These are phyloP conservation scores for Pandemis corylana DNA, from an alignment of 2,888 invertebrate genomes.

Conservation along the genomic window DNA sequence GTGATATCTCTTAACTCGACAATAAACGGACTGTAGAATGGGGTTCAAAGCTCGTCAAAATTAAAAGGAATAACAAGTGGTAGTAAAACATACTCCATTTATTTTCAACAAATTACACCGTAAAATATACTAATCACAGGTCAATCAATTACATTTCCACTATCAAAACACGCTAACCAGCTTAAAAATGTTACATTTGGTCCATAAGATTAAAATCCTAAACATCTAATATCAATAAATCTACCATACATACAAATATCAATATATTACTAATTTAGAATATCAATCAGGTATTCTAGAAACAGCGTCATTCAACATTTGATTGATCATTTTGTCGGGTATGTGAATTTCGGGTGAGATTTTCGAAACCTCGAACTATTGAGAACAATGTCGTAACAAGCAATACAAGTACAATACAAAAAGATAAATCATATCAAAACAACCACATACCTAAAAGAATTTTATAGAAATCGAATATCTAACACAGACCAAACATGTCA, in stretches of 20 bases:
- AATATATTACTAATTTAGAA: slow-evolving; percentile 42
- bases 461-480: slow-evolving; percentile 39
- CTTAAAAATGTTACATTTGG: slow-evolving; percentile 39
- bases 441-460: slow-evolving; percentile 40
- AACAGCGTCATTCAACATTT: slow-evolving; percentile 24
- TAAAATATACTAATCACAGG: slow-evolving; percentile 70
- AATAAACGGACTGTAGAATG: too few relatives aligned
- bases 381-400: slow-evolving; percentile 43
- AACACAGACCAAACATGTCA: slow-evolving; percentile 45
- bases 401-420: slow-evolving; percentile 46
- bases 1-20: too few relatives aligned
- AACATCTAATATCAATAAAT: slow-evolving; percentile 22
- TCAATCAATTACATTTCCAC: slow-evolving; percentile 65
- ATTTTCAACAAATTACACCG: slow-evolving; percentile 70
- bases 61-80: slow-evolving; percentile 26
- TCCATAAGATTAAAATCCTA: slow-evolving; percentile 35
- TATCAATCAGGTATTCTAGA: slow-evolving; percentile 39
- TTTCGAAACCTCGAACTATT: slow-evolving; percentile 55
- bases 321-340: slow-evolving; percentile 33
- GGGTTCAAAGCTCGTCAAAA: background rate
- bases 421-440: slow-evolving; percentile 44
- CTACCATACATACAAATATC: slow-evolving; percentile 36
- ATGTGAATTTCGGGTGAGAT: slow-evolving; percentile 50
- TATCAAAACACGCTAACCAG: slow-evolving; percentile 44
- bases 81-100: slow-evolving; percentile 64